phyloP scores from a whole-genome alignment of 2,797 vertebrate species.

The Alosa sapidissima region DNA sequence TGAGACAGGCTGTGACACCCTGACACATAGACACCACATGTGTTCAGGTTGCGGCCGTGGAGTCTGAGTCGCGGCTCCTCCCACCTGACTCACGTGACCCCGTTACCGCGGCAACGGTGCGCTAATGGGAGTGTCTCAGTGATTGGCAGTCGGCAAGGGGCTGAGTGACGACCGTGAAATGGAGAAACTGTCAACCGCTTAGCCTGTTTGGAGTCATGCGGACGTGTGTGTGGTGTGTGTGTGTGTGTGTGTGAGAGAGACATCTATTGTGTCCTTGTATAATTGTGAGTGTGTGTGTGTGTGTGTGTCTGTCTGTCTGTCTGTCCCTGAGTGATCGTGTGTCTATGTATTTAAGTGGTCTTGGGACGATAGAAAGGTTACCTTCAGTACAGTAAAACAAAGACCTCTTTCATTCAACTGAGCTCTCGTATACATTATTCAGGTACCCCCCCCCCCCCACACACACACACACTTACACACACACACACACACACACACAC shows the following conservation, averaged over 20 bases:
- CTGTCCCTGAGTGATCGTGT: neutral
- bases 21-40: neutral
- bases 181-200: constrained; percentile 22
- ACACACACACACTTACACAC: neutral
- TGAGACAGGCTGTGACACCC: neutral
- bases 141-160: constrained; percentile 30
- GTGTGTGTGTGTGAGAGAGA: neutral
- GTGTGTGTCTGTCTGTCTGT: neutral
- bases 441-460: neutral
- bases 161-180: constrained; percentile 46
- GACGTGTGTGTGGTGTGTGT: neutral
- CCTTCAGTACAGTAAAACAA: neutral
- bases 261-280: neutral
- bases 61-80: neutral
- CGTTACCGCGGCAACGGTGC: neutral
- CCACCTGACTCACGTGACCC: constrained; percentile 2
- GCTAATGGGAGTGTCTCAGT: constrained; percentile 15
- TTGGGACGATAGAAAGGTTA: neutral
- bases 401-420: neutral
- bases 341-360: neutral
- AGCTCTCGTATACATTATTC: neutral
- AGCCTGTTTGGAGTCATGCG: neutral
- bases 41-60: neutral
- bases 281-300: neutral
- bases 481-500: constrained; percentile 16